Percentiles rank a stretch among this genome's conserved stretches.
Conservation (phyloP, 2,113 vertebrate species). For the Halichoerus grypus region DNA sequence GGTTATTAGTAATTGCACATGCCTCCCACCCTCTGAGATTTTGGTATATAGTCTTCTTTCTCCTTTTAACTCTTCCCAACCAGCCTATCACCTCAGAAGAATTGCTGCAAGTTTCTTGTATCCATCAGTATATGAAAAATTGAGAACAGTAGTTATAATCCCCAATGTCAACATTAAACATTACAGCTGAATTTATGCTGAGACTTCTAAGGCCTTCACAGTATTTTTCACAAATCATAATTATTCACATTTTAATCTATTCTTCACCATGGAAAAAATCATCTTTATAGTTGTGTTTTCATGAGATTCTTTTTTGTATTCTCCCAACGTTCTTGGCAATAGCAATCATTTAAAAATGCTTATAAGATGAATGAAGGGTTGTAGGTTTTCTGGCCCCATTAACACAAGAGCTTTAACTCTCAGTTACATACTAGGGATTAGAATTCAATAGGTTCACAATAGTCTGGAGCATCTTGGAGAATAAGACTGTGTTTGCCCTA, state of each 20-base stretch:
- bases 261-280: neutral
- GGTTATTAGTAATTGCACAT: neutral
- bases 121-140: neutral
- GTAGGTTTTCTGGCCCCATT: neutral
- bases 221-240: conserved; percentile 2
- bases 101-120: neutral
- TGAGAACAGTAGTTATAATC: neutral
- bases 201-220: neutral
- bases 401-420: neutral
- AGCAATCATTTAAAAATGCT: neutral
- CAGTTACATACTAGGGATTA: neutral
- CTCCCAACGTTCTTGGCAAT: neutral
- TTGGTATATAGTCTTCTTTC: neutral
- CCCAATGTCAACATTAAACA: neutral
- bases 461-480: neutral
- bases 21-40: neutral
- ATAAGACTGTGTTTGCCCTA: neutral
- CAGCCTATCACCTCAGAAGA: neutral
- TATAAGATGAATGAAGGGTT: neutral
- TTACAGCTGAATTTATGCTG: neutral
- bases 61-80: neutral
- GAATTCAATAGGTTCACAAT: neutral
- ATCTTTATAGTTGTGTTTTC: neutral
- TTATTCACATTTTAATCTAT: neutral
- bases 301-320: neutral